Base-by-base conservation (phyloP, 2,888 invertebrate genomes). In the Agrotis clavis region DNA sequence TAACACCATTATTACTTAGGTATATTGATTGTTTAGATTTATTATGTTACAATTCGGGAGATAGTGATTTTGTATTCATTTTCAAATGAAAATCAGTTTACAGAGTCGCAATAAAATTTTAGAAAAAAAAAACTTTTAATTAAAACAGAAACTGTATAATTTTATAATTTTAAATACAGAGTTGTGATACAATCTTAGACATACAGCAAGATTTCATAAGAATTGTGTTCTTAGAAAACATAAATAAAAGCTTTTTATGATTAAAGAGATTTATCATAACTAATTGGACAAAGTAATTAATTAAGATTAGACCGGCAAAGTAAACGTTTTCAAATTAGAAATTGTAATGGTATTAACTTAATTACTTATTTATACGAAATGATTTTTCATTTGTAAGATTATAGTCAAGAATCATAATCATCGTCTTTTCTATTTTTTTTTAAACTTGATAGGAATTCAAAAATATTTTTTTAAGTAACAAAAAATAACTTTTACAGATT, bases 21-120 rank as follows among this genome's bases (percentile, higher is more conserved):
- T 67, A 84, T 70, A 84, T 81, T 75, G 67, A 80, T 84, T 83
- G 65, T 67, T 64, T 19, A 41, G 41, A 9, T 11, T 81, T 77
- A 78, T 75, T 61, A 84, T 19, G n/a, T 73, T 61, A 83, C 60
- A 67, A 50, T 74, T 67, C 59, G 45, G 72, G 71, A 82, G 79
- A 71, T 59, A 77, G 79, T 30, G 61, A 78, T 50, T 48, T 67
- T 47, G 25, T 19, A 41, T 18, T 51, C 4, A 4, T 67, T 25
- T 47, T 59, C 0, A 25, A 70, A 18, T 56, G 9, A 35, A 35
- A 35, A 41, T 11, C 41, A 41, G 1, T 41, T 41, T 11, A 25
- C 25, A 54, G 21, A 53, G 16, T 6, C 6, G 41, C 41, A 41
- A 11, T 41, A 11, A 41, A 41, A 41, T 41, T 11, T 11, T 41